Conservation (phyloP, 2,113 vertebrate genomes). For the Poeciliopsis turrubarensis region DNA sequence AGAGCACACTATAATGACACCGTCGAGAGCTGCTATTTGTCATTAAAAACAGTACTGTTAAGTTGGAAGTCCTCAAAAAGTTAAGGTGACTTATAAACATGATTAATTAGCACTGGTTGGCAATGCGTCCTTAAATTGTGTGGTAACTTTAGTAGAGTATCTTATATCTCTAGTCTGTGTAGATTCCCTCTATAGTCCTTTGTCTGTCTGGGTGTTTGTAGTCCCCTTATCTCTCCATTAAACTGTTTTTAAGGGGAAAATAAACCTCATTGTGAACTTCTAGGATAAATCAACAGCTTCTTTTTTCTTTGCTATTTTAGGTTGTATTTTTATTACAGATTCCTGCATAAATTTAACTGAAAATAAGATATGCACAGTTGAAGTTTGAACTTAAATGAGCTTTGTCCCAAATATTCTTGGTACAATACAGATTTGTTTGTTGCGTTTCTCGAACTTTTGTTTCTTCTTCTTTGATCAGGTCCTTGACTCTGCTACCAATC, state of each 20-base stretch:
- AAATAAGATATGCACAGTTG: no score
- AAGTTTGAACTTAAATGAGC: not conserved
- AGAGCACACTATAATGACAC: not conserved
- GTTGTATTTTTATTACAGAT: not conserved
- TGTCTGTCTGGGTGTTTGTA: not conserved
- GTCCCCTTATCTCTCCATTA: not conserved
- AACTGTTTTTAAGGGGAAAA: not conserved
- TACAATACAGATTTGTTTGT: constrained; percentile 10
- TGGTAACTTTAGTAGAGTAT: not conserved
- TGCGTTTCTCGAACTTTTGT: constrained; percentile 55
- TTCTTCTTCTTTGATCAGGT: constrained; percentile 80
- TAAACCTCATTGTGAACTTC: not conserved
- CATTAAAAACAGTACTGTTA: not conserved
- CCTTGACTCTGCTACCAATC: constrained; percentile 86
- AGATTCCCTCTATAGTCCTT: not conserved
- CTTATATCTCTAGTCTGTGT: not conserved
- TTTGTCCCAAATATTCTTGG: not conserved
- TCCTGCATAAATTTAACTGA: not conserved
- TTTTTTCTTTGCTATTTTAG: not conserved
- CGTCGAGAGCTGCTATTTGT: not conserved
- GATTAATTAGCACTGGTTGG: not conserved
- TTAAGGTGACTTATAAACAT: not conserved
- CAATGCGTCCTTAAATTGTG: not conserved
- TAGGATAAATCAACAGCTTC: not conserved
- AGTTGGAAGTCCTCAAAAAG: not conserved